A percentile compares a stretch with the other conserved stretches of the same genome.
phyloP scores from a whole-genome alignment of 2,113 vertebrate species.

The Alaudala cheleensis region DNA sequence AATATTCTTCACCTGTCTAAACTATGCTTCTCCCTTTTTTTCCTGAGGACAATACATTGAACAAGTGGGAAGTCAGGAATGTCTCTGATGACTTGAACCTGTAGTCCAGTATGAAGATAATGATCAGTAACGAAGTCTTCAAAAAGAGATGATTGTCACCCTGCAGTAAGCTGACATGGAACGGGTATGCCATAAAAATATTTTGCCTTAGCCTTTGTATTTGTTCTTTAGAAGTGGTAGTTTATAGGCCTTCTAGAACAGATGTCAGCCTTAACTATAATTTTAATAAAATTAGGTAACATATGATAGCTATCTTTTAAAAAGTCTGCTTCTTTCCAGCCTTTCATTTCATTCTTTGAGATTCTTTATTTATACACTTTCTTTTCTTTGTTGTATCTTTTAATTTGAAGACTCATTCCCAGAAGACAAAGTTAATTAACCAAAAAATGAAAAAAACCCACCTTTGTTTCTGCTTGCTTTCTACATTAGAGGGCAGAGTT shows the following conservation, averaged over 20 bases:
- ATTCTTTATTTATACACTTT: not conserved
- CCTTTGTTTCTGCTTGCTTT: not conserved
- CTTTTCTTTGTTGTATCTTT: not conserved
- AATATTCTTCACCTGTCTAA: not conserved
- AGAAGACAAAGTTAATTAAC: conserved; percentile 40
- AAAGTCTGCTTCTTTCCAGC: not conserved
- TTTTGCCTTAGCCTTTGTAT: not conserved
- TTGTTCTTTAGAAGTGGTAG: not conserved
- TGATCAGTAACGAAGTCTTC: not conserved
- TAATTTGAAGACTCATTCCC: not conserved
- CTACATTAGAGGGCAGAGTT: conserved; percentile 33
- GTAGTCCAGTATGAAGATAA: not conserved
- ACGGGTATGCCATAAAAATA: not conserved
- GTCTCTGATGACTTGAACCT: not conserved
- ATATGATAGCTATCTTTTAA: not conserved
- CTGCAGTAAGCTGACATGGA: not conserved
- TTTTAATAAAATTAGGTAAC: not conserved
- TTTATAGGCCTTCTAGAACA: not conserved
- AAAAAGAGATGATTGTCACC: not conserved
- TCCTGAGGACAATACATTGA: not conserved
- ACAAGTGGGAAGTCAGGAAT: not conserved
- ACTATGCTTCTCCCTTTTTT: not conserved
- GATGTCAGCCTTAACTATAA: not conserved
- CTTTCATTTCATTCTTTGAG: not conserved
- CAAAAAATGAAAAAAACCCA: not conserved